Percentiles rank a stretch among this genome's conserved stretches.
Conservation (phyloP, 2,797 vertebrate genomes). For the Erethizon dorsatum region DNA sequence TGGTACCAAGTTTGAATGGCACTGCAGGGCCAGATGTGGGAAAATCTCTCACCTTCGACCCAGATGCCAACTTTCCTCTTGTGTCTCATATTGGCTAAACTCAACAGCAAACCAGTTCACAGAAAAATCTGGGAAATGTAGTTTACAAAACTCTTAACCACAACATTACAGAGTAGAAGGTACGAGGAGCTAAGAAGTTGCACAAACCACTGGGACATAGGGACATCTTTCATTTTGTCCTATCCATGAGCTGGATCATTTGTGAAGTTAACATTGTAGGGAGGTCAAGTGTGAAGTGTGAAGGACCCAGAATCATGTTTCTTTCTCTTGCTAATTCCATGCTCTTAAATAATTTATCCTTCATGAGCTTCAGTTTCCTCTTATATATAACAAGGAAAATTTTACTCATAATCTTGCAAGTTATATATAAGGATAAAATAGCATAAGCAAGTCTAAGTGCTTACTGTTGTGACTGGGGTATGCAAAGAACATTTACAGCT, state of each 20-base stretch:
- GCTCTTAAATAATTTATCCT: not conserved
- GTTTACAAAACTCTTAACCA: not conserved
- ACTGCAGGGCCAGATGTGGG: not conserved
- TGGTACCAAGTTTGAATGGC: not conserved
- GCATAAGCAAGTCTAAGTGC: not conserved
- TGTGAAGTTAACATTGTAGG: not conserved
- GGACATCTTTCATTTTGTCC: not conserved
- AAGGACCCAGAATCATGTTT: not conserved
- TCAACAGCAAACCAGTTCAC: not conserved
- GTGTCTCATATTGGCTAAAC: not conserved
- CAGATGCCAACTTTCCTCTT: not conserved
- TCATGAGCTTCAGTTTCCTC: not conserved
- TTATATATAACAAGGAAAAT: not conserved
- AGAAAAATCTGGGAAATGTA: not conserved
- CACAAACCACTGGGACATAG: not conserved
- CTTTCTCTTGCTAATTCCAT: not conserved
- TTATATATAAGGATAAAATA: not conserved
- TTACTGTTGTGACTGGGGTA: not conserved
- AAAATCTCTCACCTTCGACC: not conserved
- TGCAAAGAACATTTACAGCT: not conserved
- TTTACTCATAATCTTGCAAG: not conserved
- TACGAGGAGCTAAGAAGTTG: not conserved
- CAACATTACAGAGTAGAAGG: not conserved
- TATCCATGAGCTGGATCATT: not conserved
- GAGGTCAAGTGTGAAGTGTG: not conserved